Base-by-base conservation (phyloP, 2,113 vertebrate species). In the Manacus vitellinus region DNA sequence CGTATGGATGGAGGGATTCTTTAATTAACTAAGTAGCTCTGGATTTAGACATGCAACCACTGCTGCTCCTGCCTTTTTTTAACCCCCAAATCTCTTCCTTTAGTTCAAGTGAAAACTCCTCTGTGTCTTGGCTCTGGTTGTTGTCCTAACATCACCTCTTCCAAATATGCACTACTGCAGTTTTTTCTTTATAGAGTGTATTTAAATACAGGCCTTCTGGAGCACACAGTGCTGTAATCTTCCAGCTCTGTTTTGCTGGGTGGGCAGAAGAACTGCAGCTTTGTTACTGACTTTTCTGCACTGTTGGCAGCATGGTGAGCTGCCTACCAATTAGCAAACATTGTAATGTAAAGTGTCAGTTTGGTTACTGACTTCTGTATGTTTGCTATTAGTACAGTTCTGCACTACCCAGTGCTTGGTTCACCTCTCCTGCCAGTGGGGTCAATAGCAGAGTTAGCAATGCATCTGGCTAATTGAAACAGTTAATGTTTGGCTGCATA, bases 51-150 rank as follows among this genome's bases (percentile, higher is more conserved):
- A 81, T 63, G 39, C 22, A 91, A 78, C 41, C 56, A 70, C 58
- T 88, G 59, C 73, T 78, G 65, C 52, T 78, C 41, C 44, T 84
- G 88, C 65, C 37, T 89, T 85, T 92, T 82, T 95, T 78, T 24
- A 68, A 80, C 56, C 70, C 83, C 56, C 52, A 68, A 72, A 93
- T 96, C 59, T 88, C 39, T 92, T 92, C 24, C 35, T 93, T 94
- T 91, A 95, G 87, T 89, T 92, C 88, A 89, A 84, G 62, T 78
- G 94, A 95, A 92, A 90, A 78, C 70, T 75, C 71, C 90, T 90
- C 51, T 81, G 80, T 94, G 92, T 94, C 84, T 96, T 97, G 94
- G 96, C 95, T 87, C 44, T 92, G 54, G 25, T 68, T 81, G 83
- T 44, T 1, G 10, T 91, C 92, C 94, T 95, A 86, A 94, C 41